Percentiles rank a stretch among this genome's conserved stretches.
These are phyloP conservation scores for Chrosomus eos DNA, from an alignment of 2,797 vertebrate species.

Conservation along the genomic window DNA sequence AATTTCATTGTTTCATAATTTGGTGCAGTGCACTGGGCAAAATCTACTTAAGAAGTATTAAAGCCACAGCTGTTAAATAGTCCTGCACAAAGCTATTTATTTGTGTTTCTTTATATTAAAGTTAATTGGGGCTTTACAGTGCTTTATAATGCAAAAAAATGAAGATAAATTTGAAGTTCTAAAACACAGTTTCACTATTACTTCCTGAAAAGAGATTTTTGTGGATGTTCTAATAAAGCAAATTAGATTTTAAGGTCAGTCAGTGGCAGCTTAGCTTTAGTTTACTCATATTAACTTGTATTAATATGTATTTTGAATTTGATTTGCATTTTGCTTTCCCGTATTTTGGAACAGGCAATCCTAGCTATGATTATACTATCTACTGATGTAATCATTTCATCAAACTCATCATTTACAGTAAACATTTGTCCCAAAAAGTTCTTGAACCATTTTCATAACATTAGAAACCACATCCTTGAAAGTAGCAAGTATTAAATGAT, in stretches of 20 bases:
- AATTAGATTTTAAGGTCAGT: not conserved
- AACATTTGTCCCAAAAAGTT: not conserved
- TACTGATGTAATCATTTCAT: not conserved
- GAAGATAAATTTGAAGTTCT: not conserved
- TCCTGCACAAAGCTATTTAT: constrained; percentile 44
- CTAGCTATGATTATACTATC: not conserved
- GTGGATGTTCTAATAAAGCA: not conserved
- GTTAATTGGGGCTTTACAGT: constrained; percentile 35
- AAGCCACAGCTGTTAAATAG: constrained; percentile 31
- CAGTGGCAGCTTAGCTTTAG: not conserved
- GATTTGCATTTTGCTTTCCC: not conserved
- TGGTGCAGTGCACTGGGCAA: constrained; percentile 15
- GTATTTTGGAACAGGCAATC: not conserved
- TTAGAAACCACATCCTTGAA: not conserved
- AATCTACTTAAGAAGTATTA: constrained; percentile 2
- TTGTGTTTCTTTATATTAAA: constrained; percentile 54
- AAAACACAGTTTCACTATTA: not conserved
- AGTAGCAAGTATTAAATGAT: not conserved
- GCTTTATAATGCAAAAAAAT: constrained; percentile 32
- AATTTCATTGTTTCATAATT: not conserved
- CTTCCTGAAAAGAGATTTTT: not conserved
- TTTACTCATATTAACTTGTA: not conserved
- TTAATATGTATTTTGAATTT: constrained; percentile 4
- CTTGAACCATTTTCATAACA: not conserved
- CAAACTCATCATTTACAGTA: not conserved